These are phyloP conservation scores for Drosophila sp. DNA, from an alignment of 1,140 invertebrate species.

Conservation along the genomic window DNA sequence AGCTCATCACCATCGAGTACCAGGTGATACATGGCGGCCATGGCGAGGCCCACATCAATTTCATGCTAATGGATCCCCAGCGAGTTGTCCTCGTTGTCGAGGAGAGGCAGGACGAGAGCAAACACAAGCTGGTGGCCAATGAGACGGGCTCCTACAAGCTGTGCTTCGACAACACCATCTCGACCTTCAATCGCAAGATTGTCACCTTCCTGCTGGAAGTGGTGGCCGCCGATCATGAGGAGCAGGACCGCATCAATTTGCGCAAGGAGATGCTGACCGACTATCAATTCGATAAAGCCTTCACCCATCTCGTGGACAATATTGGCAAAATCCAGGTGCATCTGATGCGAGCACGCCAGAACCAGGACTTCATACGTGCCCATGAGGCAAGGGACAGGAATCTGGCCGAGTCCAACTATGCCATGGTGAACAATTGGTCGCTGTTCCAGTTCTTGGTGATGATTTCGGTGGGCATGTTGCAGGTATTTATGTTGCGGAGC, in stretches of 20 bases:
- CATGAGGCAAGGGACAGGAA: conserved; percentile 90
- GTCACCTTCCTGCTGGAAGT: conserved; percentile 89
- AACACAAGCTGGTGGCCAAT: conserved; percentile 84
- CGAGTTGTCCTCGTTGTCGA: conserved; percentile 85
- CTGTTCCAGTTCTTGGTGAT: conserved; percentile 88
- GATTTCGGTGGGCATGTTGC: conserved; percentile 87
- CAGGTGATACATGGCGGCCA: conserved; percentile 90
- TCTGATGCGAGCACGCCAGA: conserved; percentile 86
- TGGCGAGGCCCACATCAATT: conserved; percentile 90
- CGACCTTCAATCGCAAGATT: conserved; percentile 89
- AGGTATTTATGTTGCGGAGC: conserved; percentile 87
- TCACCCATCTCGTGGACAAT: conserved; percentile 85
- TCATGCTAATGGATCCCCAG: conserved; percentile 86
- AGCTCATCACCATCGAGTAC: conserved; percentile 88
- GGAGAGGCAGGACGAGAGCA: conserved; percentile 86
- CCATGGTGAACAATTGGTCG: conserved; percentile 89
- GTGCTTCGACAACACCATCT: conserved; percentile 93
- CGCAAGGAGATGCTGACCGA: conserved; percentile 85
- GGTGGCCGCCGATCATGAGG: conserved; percentile 83
- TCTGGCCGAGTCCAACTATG: conserved; percentile 88
- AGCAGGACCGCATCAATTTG: conserved; percentile 41
- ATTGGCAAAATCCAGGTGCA: conserved; percentile 85
- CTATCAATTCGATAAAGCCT: conserved; percentile 85
- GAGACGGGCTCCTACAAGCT: conserved; percentile 88
- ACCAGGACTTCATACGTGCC: conserved; percentile 89